phyloP scores from a whole-genome alignment of 2,113 vertebrate genomes.

The Nannospalax galili region DNA sequence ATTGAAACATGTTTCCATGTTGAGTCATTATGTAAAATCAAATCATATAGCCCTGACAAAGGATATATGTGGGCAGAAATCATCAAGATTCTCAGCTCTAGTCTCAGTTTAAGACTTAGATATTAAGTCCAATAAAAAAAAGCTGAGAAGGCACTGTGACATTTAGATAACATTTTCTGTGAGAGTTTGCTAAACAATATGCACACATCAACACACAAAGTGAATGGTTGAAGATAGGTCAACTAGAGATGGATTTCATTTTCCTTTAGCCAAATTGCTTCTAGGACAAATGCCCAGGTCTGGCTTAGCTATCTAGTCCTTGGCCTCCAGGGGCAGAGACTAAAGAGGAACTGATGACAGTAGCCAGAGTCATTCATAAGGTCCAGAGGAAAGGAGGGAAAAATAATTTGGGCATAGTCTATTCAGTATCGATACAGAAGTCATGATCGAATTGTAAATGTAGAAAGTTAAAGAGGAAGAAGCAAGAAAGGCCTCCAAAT shows the following conservation, averaged over 20 bases:
- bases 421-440: not conserved
- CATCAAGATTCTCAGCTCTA: slow-evolving; percentile 20
- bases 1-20: not conserved
- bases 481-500: not conserved
- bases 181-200: slow-evolving; percentile 64
- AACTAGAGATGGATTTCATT: slow-evolving; percentile 46
- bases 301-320: not conserved
- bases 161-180: slow-evolving; percentile 80
- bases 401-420: not conserved
- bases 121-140: slow-evolving; percentile 69
- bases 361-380: not conserved
- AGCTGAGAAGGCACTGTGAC: slow-evolving; percentile 57
- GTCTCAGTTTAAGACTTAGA: slow-evolving; percentile 57
- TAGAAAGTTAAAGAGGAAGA: not conserved
- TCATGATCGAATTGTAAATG: not conserved
- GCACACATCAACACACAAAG: slow-evolving; percentile 55
- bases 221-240: slow-evolving; percentile 52
- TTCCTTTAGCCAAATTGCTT: slow-evolving; percentile 35
- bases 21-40: slow-evolving; percentile 53
- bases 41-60: slow-evolving; percentile 22
- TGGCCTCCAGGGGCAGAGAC: not conserved
- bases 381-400: not conserved
- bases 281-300: not conserved
- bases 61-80: slow-evolving; percentile 24
- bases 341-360: not conserved